Evolutionary conservation across 2,888 invertebrate species (phyloP).

Genomic region (Lepidocyrtoides sp.): DNA sequence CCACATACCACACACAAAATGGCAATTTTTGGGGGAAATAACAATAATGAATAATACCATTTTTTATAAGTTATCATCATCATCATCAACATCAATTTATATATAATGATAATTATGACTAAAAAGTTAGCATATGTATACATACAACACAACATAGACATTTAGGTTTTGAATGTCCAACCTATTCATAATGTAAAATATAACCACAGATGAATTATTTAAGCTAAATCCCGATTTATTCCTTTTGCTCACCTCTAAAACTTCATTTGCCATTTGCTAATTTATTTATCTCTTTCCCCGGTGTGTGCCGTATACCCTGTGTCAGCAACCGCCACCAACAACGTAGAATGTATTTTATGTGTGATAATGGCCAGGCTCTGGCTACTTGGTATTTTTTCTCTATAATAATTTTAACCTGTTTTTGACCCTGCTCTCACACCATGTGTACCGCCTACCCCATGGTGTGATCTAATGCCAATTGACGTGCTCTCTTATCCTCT

Average conservation of each 20-base stretch:
- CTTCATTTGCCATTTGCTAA: slow-evolving; percentile 49
- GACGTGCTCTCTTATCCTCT: slow-evolving; percentile 47
- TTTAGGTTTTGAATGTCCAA: too few relatives aligned
- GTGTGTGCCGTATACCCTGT: slow-evolving; percentile 24
- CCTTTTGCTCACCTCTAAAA: slow-evolving; percentile 42
- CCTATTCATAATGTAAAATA: too few relatives aligned
- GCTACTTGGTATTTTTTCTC: neutral
- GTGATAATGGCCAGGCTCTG: neutral
- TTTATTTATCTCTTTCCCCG: slow-evolving; percentile 34
- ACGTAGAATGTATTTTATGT: neutral
- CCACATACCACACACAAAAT: neutral
- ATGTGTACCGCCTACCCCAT: slow-evolving; percentile 66
- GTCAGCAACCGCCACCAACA: slow-evolving; percentile 38
- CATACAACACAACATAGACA: too few relatives aligned
- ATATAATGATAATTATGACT: too few relatives aligned
- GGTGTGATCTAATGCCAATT: slow-evolving; percentile 62
- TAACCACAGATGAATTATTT: neutral
- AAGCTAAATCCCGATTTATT: slow-evolving; percentile 31
- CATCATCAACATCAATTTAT: neutral
- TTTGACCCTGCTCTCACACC: slow-evolving; percentile 69
- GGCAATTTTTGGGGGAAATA: neutral
- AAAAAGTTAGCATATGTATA: too few relatives aligned
- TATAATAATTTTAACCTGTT: slow-evolving; percentile 73
- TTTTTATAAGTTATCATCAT: neutral
- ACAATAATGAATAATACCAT: slow-evolving; percentile 2